Conservation (phyloP, 2,888 invertebrate species). For the Cantharis rufa region DNA sequence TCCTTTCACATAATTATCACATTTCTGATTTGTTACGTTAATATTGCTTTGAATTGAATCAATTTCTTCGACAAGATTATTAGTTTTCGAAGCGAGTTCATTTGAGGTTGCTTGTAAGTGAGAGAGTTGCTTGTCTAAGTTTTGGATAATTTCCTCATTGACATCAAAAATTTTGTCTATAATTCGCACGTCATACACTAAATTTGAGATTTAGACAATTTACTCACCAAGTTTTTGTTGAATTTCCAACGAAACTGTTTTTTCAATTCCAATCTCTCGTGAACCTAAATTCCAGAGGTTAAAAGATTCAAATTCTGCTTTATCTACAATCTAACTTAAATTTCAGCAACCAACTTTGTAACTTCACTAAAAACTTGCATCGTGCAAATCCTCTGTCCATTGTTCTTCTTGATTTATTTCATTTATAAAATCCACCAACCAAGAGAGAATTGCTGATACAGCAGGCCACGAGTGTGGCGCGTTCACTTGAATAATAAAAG, state of each 20-base stretch:
- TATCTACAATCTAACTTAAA: background rate
- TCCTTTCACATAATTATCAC: background rate
- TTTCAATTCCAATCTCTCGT: background rate
- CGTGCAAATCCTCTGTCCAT: background rate
- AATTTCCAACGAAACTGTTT: background rate
- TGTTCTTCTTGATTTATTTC: background rate
- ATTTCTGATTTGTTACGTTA: background rate
- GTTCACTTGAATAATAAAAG: slow-evolving; percentile 17
- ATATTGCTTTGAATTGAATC: background rate
- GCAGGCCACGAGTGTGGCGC: slow-evolving; percentile 24
- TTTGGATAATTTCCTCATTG: background rate
- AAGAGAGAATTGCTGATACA: slow-evolving; percentile 17
- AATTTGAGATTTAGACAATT: background rate
- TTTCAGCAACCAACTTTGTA: background rate
- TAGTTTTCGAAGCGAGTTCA: background rate
- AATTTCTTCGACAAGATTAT: background rate
- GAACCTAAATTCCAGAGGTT: background rate
- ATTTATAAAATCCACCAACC: slow-evolving; percentile 12
- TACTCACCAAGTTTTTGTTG: background rate
- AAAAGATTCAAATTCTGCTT: background rate
- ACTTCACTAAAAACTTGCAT: background rate
- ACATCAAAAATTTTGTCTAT: background rate
- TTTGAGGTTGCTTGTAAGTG: background rate
- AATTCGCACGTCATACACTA: background rate
- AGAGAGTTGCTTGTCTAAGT: background rate